Evolutionary conservation across 2,113 vertebrate genomes (phyloP), one percentile per base, ranked within the genome.

Genomic region (Pycnonotus jocosus): DNA sequence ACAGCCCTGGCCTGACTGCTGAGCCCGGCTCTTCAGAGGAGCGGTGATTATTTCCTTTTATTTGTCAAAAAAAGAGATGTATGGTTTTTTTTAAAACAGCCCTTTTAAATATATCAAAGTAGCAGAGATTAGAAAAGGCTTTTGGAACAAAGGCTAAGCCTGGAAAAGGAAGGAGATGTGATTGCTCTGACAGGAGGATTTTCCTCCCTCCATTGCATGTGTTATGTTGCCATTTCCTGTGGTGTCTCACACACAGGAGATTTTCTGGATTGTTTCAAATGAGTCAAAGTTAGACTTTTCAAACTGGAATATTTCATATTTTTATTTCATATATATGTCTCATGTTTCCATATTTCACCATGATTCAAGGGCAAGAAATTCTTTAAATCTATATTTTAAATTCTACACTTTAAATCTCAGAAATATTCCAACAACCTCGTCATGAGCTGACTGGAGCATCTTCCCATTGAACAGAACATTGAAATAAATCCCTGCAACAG

Each of bases 41-140:
- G 37, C 78, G 40, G 10, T 2, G 28, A 10, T 71, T 62, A 24
- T 61, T 60, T n/a, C 83, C 27, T 35, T 54, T 27, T 22, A n/a
- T 86, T 81, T 76, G 81, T 85, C 35, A 91, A 54, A 71, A 88
- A 70, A 35, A 54, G 33, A 71, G 66, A 24, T 28, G 47, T 12
- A 7, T 80, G 33, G 9, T 1, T 6, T 47, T 89, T 87, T 84
- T 77, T 51, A 66, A 38, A 89, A 14, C 35, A 35, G 37, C 44
- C 44, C 15, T 60, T 94, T 86, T 68, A 94, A 81, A 86, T 89
- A 37, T 37, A 91, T 73, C 71, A 61, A 61, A 81, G 64, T 4
- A 54, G 64, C 69, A 84, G 69, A 74, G 77, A 78, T 71, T 37
- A 89, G 77, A 51, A 66, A 71, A 87, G 78, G 51, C 73, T 92